Percentiles rank a stretch among this genome's conserved stretches.
phyloP scores from a whole-genome alignment of 2,113 vertebrate species.

The Bos taurus region ARS-UCD2.0 NC_037348.1:51582001-51582500 shows the following conservation, averaged over 20 bases:
- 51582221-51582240: neutral
- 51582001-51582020: neutral
- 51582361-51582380: neutral
- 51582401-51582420: neutral
- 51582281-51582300: neutral
- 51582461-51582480: neutral
- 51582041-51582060: neutral
- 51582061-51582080: neutral
- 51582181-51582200: neutral
- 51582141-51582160: neutral
- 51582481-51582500: neutral
- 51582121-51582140: neutral
- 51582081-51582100: neutral
- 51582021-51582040: neutral
- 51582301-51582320: neutral
- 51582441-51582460: neutral
- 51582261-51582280: neutral
- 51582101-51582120: neutral
- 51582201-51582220: neutral
- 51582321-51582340: neutral
- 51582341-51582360: neutral
- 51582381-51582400: neutral
- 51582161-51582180: neutral
- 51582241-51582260: neutral
- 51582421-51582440: neutral